phyloP scores from a whole-genome alignment of 2,113 vertebrate species.

The Zosterops hypoxanthus region DNA sequence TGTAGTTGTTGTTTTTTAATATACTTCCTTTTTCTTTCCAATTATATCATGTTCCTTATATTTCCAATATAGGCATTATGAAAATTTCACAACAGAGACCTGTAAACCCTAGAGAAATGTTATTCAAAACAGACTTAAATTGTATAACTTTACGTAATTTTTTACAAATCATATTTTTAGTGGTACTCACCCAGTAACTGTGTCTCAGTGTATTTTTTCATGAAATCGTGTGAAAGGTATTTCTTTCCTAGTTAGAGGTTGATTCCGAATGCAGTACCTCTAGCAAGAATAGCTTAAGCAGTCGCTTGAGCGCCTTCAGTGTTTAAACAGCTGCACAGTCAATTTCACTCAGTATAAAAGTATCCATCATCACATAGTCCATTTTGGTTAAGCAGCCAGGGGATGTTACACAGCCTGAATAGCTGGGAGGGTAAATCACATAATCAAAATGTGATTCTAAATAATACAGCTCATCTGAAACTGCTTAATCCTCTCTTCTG shows the following conservation, averaged over 20 bases:
- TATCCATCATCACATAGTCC: not conserved
- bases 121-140: not conserved
- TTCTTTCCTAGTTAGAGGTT: not conserved
- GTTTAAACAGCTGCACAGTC: constrained; percentile 21
- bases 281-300: not conserved
- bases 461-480: not conserved
- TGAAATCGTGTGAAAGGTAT: not conserved
- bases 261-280: not conserved
- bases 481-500: not conserved
- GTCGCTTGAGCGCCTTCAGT: not conserved
- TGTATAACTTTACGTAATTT: not conserved
- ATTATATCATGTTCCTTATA: not conserved
- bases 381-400: not conserved
- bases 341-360: not conserved
- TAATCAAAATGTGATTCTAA: not conserved
- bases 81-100: not conserved
- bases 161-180: not conserved
- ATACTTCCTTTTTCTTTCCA: not conserved
- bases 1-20: not conserved
- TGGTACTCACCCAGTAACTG: not conserved
- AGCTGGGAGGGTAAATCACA: not conserved
- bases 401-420: not conserved
- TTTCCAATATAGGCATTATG: not conserved
- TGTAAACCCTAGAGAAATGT: not conserved
- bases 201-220: not conserved